phyloP scores from a whole-genome alignment of 1,140 invertebrate species.

The Apis dorsata region DNA sequence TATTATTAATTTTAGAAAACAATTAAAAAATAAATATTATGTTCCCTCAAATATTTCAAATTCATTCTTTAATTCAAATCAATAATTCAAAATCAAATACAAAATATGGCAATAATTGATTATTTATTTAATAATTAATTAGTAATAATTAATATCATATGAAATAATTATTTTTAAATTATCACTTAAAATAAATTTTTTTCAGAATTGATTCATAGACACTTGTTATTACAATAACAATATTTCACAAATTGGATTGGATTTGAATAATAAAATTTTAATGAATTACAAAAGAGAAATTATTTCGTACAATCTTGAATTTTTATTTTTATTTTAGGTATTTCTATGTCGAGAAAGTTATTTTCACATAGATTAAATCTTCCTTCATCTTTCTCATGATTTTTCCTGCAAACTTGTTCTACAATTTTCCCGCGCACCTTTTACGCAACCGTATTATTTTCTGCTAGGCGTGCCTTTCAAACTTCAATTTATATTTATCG shows the following conservation, averaged over 20 bases:
- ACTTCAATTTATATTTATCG: background rate
- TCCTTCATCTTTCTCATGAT: background rate
- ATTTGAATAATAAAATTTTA: background rate
- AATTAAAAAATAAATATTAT: too few species aligned
- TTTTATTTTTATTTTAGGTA: background rate
- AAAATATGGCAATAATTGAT: too few species aligned
- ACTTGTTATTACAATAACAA: background rate
- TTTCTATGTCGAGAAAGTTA: background rate
- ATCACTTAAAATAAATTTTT: too few species aligned
- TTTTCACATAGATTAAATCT: background rate
- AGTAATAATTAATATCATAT: too few species aligned
- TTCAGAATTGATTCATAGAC: too few species aligned
- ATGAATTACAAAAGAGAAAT: background rate
- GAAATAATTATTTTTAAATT: too few species aligned
- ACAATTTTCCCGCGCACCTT: constrained; percentile 4
- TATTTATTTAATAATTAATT: too few species aligned
- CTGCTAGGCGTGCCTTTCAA: background rate
- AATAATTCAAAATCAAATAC: too few species aligned
- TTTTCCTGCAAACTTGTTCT: constrained; percentile 16
- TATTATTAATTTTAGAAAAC: too few species aligned
- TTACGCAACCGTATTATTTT: constrained; percentile 8
- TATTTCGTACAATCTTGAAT: background rate
- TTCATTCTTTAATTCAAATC: too few species aligned
- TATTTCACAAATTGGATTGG: background rate
- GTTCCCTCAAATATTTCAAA: too few species aligned